Base-by-base conservation (phyloP, 2,888 invertebrate genomes). In the Bimastos eiseni region DNA sequence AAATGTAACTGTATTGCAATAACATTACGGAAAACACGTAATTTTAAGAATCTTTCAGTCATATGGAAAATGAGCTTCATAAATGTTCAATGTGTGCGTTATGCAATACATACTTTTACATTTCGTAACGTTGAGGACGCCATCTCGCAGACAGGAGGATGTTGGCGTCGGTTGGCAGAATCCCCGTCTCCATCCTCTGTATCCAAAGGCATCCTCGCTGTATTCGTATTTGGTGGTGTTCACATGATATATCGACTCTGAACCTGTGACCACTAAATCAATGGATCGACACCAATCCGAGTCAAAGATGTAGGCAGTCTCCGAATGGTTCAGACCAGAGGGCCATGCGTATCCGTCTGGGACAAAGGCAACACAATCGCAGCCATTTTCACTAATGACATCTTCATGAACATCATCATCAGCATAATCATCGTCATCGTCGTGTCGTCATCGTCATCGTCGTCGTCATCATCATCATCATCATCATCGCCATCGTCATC, bases 301-400 rank as follows among this genome's bases (percentile, higher is more conserved):
- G 24, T 86, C 86, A 17, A 86, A 86, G 36, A 86, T 34, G 36
- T 86, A 13, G 37, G 21, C 24, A 37, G 36, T 34, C 86, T 36
- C 21, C 34, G 86, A 34, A 8, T 4, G 30, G n/a, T 70, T 70
- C 86, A 86, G 36, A 36, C 86, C 36, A 8, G 86, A 30, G 24
- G 86, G 86, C 86, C 86, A 86, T 24, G 86, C 34, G 86, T 86
- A 86, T 36, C 86, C 86, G 34, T 86, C 86, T 86, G 11, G 3
- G 8, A 70, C 0, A n/a, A 70, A 8, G 70, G n/a, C 70, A 70
- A 8, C 89, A 89, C 44, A 34, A 89, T 11, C 41, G 24, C 30
- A n/a, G 37, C 3, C 89, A 89, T 41, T 30, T 41, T 36, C 38
- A 38, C 70, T 83, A 36, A 38, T 70, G 83, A 83, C 83, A 38